Base-by-base conservation (phyloP, 2,888 invertebrate species). In the Drosophila eohydei region DNA sequence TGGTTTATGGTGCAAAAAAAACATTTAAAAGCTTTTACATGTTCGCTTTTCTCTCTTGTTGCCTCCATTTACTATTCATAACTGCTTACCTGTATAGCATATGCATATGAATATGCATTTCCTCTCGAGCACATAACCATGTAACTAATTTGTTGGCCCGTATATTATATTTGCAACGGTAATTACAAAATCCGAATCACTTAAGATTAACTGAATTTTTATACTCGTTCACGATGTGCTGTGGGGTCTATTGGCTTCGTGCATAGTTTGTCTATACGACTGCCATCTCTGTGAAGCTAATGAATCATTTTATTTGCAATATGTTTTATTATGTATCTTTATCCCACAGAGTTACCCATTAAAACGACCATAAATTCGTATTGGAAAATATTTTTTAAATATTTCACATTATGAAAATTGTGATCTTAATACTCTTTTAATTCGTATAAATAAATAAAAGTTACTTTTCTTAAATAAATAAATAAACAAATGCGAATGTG, bases 21-120 rank as follows among this genome's bases (percentile, higher is more conserved):
- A 12, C 16, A 50, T 43, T 50, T 78, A 71, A 89, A 69, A 89
- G 89, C 72, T 52, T 87, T 83, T 87, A 66, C 89, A 57, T 83
- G 84, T 87, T 34, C 14, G 32, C 26, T 51, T 40, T 40, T 28
- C 40, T n/a, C 26, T 14, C 32, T 6, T 21, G 12, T 21, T 21
- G 9, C 32, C 43, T 48, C n/a, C 26, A 28, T 6, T 38, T 46
- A 32, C 30, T 40, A 44, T 30, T 38, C 12, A 55, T 44, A 57
- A 43, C 28, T 43, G 41, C 30, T 52, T 28, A 63, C 66, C 26
- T 72, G 43, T 54, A 73, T 51, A 7, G 11, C n/a, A 7, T 48
- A 57, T 69, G 54, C 58, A 78, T 66, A 72, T 73, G 67, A 67
- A 78, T 62, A 73, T 78, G 48, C 55, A 62, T 68, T 68, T 64